phyloP scores from a whole-genome alignment of 2,888 invertebrate genomes.

The Polylopha cassiicola region DNA sequence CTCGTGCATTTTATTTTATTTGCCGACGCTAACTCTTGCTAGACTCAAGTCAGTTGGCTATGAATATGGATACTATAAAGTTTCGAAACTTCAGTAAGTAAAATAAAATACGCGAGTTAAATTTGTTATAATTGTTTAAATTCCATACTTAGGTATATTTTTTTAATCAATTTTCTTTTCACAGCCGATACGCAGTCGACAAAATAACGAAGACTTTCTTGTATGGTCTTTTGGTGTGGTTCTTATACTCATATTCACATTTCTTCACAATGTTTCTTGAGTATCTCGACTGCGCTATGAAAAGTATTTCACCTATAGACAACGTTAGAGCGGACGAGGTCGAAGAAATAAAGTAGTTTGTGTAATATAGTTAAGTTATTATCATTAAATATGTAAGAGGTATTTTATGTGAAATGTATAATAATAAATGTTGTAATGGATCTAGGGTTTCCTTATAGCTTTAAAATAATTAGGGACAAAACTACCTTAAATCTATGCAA shows the following conservation, averaged over 20 bases:
- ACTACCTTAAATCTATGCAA: slow-evolving; percentile 13
- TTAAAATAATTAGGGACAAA: slow-evolving; percentile 33
- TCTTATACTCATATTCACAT: slow-evolving; percentile 44
- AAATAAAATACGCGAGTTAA: too few species aligned
- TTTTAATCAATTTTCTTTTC: slow-evolving; percentile 36
- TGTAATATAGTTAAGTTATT: neutral
- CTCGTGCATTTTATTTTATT: too few species aligned
- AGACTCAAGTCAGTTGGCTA: too few species aligned
- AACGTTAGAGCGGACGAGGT: neutral
- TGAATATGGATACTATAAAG: too few species aligned
- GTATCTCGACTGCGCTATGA: slow-evolving; percentile 40
- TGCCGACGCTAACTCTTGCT: too few species aligned
- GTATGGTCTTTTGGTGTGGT: slow-evolving; percentile 42
- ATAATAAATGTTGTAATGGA: slow-evolving; percentile 8
- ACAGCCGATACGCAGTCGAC: slow-evolving; percentile 59
- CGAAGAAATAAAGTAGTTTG: neutral
- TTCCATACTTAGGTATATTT: too few species aligned
- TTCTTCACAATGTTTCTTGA: slow-evolving; percentile 41
- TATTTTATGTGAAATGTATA: neutral
- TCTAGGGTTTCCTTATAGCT: neutral
- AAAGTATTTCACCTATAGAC: slow-evolving; percentile 27
- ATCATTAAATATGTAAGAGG: neutral
- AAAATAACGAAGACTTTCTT: slow-evolving; percentile 42
- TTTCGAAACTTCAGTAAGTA: too few species aligned
- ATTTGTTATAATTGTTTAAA: too few species aligned